Evolutionary conservation across 2,113 vertebrate genomes (phyloP), one percentile per base, ranked within the genome.

Genomic region (Nymphicus hollandicus): DNA sequence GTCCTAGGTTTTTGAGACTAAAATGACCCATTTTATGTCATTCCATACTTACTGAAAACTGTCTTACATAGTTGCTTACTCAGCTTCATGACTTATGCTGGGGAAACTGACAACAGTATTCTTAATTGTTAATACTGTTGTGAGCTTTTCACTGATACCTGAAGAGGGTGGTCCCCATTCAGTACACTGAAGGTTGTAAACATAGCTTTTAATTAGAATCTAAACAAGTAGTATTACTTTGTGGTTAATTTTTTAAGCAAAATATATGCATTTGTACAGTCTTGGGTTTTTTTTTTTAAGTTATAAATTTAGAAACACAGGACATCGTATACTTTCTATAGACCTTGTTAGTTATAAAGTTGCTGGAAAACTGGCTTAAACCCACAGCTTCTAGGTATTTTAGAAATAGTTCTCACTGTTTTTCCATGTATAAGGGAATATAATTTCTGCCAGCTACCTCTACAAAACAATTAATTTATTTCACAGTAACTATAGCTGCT

Each of bases 361-460:
- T 78, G 5, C 63, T 93, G 93, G 93, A 86, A 95, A 97, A 77
- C 83, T 96, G 97, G 93, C 81, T 44, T 41, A 70, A 77, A 50
- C 43, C 86, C 89, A 73, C 55, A 56, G n/a, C 29, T 81, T 96
- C 81, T 73, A 80, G 24, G 43, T 68, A 79, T 90, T 89, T 86
- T 35, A 49, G 41, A 79, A 93, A 92, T 65, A 91, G 74, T 76
- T 88, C 90, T 93, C 70, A 63, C 11, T 89, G 16, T 46, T 87
- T 93, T 89, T 96, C 85, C 50, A 13, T 8, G 9, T 88, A 31
- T n/a, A 37, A 86, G 10, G n/a, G 52, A 95, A 60, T 74, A 65
- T 28, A 88, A 81, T 71, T 82, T 91, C 66, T 94, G 64, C 90
- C 90, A 85, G 81, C 56, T 74, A 41, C 78, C 79, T 76, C 50